These are phyloP conservation scores for Dicentrarchus labrax DNA, from an alignment of 2,113 vertebrate species.

Conservation along the genomic window DNA sequence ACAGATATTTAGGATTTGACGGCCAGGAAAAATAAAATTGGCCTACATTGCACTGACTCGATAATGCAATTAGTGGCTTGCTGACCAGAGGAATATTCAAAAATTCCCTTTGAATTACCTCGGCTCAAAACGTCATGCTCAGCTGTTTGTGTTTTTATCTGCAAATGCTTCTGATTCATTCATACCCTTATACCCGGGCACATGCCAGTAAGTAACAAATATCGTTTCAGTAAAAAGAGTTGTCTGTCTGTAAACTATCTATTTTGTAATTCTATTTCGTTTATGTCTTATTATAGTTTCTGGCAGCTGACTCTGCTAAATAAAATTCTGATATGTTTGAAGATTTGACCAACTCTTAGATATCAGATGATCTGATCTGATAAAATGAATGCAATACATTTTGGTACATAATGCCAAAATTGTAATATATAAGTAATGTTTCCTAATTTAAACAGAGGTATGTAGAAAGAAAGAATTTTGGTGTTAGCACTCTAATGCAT, in stretches of 20 bases:
- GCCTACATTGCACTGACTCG: conserved; percentile 6
- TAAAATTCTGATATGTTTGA: not conserved
- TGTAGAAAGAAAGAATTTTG: not conserved
- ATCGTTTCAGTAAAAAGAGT: not conserved
- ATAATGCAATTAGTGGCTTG: conserved; percentile 36
- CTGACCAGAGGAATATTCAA: conserved; percentile 10
- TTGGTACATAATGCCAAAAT: not conserved
- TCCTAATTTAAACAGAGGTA: not conserved
- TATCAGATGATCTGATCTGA: not conserved
- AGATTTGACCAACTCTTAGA: not conserved
- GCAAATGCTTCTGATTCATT: not conserved
- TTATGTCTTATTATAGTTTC: not conserved
- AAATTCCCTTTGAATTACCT: not conserved
- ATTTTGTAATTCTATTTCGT: not conserved
- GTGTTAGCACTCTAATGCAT: not conserved
- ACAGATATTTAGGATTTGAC: conserved; percentile 62
- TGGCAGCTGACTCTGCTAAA: not conserved
- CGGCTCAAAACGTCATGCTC: not conserved
- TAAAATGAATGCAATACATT: not conserved
- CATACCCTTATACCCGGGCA: not conserved
- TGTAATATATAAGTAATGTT: not conserved
- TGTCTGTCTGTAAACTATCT: not conserved
- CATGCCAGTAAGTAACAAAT: not conserved
- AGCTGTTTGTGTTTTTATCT: conserved; percentile 15
- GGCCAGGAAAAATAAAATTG: conserved; percentile 37